A percentile compares a stretch with the other conserved stretches of the same genome.
phyloP scores from a whole-genome alignment of 2,113 vertebrate species.

The Neomonachus schauinslandi region DNA sequence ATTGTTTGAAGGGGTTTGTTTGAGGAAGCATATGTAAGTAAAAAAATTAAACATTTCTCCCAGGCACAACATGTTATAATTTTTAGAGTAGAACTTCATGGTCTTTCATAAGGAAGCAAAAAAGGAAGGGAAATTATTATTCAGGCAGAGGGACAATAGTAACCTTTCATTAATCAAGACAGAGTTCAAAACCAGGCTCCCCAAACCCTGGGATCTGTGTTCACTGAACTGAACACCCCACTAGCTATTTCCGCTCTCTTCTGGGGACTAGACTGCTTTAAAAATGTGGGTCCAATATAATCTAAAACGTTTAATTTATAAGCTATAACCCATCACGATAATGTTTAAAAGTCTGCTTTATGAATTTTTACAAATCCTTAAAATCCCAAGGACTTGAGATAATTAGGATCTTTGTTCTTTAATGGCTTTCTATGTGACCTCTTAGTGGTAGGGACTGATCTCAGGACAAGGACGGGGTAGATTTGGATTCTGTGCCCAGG shows the following conservation, averaged over 20 bases:
- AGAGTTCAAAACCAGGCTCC: slow-evolving; percentile 61
- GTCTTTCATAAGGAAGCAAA: slow-evolving; percentile 81
- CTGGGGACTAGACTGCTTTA: background rate
- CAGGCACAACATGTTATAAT: background rate
- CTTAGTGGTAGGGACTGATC: background rate
- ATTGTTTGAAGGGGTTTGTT: background rate
- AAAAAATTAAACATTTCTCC: slow-evolving; percentile 3
- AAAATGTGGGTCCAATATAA: background rate
- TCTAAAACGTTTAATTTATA: slow-evolving; percentile 19
- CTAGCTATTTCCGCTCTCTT: slow-evolving; percentile 37
- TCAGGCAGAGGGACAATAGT: slow-evolving; percentile 80
- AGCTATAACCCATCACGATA: background rate
- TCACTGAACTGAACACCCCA: background rate
- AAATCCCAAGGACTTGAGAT: background rate
- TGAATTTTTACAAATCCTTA: slow-evolving; percentile 17
- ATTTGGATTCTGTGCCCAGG: background rate
- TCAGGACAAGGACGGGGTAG: background rate
- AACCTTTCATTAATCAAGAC: slow-evolving; percentile 84
- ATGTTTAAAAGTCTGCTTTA: background rate
- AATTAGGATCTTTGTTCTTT: background rate
- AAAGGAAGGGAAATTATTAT: slow-evolving; percentile 83
- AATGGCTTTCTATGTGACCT: background rate
- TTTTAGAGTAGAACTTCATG: slow-evolving; percentile 44
- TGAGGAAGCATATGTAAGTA: slow-evolving; percentile 19
- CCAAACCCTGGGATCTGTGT: background rate